phyloP scores from a whole-genome alignment of 2,113 vertebrate genomes.

The Ciconia boyciana region DNA sequence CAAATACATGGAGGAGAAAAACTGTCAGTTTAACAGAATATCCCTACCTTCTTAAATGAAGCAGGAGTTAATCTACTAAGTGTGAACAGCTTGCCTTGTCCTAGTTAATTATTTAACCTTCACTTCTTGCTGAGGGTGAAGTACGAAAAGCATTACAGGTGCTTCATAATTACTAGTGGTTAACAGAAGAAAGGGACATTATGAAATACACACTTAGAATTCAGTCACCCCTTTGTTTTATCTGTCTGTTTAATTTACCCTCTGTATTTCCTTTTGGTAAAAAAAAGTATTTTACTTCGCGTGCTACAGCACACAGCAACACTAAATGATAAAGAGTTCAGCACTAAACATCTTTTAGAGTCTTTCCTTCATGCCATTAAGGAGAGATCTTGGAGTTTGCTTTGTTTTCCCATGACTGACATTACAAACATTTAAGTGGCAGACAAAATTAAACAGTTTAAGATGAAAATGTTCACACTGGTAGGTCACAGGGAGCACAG shows the following conservation, averaged over 20 bases:
- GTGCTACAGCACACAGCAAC: not conserved
- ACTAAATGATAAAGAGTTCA: not conserved
- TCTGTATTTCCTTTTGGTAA: not conserved
- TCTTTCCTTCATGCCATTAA: not conserved
- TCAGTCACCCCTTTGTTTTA: not conserved
- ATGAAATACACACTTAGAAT: not conserved
- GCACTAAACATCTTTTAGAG: not conserved
- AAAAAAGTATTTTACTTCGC: not conserved
- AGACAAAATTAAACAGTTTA: not conserved
- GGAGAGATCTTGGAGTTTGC: not conserved
- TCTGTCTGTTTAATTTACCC: not conserved
- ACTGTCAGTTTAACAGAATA: not conserved
- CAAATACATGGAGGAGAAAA: not conserved
- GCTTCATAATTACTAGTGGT: constrained; percentile 27
- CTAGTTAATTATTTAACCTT: constrained; percentile 68
- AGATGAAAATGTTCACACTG: not conserved
- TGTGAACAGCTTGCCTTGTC: constrained; percentile 44
- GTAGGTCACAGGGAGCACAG: not conserved
- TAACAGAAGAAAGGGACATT: constrained; percentile 43
- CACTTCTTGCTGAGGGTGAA: constrained; percentile 20
- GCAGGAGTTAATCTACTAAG: constrained; percentile 30
- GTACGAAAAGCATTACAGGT: constrained; percentile 17
- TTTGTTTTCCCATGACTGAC: not conserved
- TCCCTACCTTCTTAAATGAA: constrained; percentile 6
- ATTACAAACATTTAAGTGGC: not conserved